phyloP scores from a whole-genome alignment of 2,888 invertebrate species.

The Agrotis puta region DNA sequence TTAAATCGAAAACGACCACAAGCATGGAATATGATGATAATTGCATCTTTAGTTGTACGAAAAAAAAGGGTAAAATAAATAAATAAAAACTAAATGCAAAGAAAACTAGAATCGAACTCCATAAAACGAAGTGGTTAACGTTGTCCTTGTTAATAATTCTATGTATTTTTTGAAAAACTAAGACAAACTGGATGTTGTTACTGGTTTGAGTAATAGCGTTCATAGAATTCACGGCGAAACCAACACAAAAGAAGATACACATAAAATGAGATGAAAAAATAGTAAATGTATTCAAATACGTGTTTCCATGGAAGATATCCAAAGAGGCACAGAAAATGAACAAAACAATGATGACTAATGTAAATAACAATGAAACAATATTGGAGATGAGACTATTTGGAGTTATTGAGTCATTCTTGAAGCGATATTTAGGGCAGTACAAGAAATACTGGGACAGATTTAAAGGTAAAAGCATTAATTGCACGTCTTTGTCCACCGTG shows the following conservation, averaged over 20 bases:
- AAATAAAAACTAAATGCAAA: neutral
- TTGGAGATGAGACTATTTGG: neutral
- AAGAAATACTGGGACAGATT: neutral
- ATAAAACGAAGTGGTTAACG: neutral
- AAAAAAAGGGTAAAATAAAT: neutral
- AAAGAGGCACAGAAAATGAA: neutral
- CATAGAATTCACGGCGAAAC: neutral
- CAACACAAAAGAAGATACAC: neutral
- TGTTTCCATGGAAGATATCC: neutral
- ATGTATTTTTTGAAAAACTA: slow-evolving; percentile 2
- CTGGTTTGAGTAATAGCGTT: neutral
- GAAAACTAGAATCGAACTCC: neutral
- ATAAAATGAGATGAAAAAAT: neutral
- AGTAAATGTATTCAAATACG: neutral
- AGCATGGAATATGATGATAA: neutral
- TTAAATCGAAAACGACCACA: neutral
- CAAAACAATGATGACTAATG: neutral
- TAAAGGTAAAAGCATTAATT: neutral
- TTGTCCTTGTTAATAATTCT: neutral
- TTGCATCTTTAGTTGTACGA: neutral
- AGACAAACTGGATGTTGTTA: neutral
- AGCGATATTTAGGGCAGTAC: slow-evolving; percentile 7
- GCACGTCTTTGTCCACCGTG: neutral
- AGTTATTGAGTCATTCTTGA: neutral
- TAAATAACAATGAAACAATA: neutral